Percentiles rank a stretch among this genome's conserved stretches.
Conservation (phyloP, 2,797 vertebrate genomes). For the Luscinia megarhynchos region DNA sequence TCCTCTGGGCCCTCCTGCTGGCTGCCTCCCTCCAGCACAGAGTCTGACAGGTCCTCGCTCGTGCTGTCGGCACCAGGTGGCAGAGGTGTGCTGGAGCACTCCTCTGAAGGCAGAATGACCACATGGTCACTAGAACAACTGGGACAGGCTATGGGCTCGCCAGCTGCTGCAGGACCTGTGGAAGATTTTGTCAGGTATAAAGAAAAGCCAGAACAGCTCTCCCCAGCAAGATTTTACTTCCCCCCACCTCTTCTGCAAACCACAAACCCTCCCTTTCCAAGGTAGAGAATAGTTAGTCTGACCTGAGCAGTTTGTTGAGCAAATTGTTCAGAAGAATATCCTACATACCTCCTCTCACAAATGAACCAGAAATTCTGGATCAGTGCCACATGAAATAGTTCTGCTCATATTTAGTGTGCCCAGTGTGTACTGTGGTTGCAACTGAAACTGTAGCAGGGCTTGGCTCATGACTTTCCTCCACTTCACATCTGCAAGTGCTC, state of each 20-base stretch:
- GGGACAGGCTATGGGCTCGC: slow-evolving; percentile 77
- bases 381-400: neutral
- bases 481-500: neutral
- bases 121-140: slow-evolving; percentile 90
- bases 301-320: neutral
- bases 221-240: neutral
- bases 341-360: neutral
- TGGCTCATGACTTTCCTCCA: neutral
- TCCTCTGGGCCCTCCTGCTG: slow-evolving; percentile 48
- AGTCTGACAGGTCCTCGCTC: slow-evolving; percentile 45
- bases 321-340: neutral
- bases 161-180: neutral
- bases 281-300: neutral
- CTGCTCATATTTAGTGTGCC: neutral
- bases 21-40: slow-evolving; percentile 43
- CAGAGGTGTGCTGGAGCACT: slow-evolving; percentile 22
- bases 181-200: neutral
- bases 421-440: neutral
- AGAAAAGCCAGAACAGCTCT: neutral
- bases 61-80: neutral
- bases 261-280: neutral
- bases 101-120: slow-evolving; percentile 80
- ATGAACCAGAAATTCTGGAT: neutral
- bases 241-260: neutral
- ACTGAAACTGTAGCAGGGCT: neutral